Evolutionary conservation across 1,140 invertebrate genomes (phyloP).

Genomic region (Piezodorus guildinii): DNA sequence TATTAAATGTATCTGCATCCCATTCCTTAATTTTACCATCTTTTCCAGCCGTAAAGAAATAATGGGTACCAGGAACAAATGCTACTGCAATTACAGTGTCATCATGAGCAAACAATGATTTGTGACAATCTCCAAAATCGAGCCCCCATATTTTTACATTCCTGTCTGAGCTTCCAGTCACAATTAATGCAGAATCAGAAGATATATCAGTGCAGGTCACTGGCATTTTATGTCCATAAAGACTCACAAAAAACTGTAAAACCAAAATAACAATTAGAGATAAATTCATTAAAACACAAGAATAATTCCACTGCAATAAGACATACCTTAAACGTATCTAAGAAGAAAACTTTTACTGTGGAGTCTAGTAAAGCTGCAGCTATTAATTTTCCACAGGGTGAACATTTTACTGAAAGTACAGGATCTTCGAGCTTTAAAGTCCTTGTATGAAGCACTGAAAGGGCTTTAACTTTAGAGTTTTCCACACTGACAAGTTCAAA

Average conservation of each 20-base stretch:
- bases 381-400: slow-evolving; percentile 75
- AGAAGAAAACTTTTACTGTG: slow-evolving; percentile 91
- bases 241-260: slow-evolving; percentile 81
- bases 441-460: slow-evolving; percentile 66
- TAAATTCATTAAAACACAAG: no score
- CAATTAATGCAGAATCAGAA: slow-evolving; percentile 77
- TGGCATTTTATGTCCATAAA: slow-evolving; percentile 95
- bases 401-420: slow-evolving; percentile 70
- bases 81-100: slow-evolving; percentile 80
- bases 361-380: slow-evolving; percentile 83
- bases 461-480: slow-evolving; percentile 47
- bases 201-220: slow-evolving; percentile 90
- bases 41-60: slow-evolving; percentile 86
- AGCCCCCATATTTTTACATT: slow-evolving; percentile 97
- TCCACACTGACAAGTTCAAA: slow-evolving; percentile 70
- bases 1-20: slow-evolving; percentile 89
- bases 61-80: slow-evolving; percentile 84
- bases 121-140: slow-evolving; percentile 95
- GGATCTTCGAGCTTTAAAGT: slow-evolving; percentile 79
- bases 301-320: no score
- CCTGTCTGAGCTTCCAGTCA: slow-evolving; percentile 87
- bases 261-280: slow-evolving; percentile 30
- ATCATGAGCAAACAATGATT: slow-evolving; percentile 82
- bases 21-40: slow-evolving; percentile 92
- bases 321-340: slow-evolving; percentile 80